phyloP scores from a whole-genome alignment of 1,140 invertebrate species.

The Reticulitermes speratus region DNA sequence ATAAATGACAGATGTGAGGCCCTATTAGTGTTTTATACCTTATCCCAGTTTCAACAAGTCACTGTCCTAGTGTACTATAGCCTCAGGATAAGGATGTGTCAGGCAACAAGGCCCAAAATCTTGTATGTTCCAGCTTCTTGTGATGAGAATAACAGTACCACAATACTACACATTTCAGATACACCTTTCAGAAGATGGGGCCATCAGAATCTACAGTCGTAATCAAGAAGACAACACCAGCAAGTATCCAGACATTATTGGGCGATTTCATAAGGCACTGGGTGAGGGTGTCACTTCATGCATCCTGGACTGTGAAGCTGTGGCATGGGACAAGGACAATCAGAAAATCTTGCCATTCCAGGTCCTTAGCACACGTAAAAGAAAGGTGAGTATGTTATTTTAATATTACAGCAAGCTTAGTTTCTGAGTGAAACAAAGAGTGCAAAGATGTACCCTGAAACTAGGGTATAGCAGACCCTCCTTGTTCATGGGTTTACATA shows the following conservation, averaged over 20 bases:
- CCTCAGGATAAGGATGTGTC: too few species aligned
- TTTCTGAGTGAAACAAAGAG: too few species aligned
- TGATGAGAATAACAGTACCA: too few species aligned
- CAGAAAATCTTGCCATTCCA: constrained; percentile 97
- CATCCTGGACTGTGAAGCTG: constrained; percentile 95
- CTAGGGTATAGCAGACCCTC: too few species aligned
- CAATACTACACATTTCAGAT: constrained; percentile 55
- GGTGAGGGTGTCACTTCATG: constrained; percentile 71
- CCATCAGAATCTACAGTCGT: constrained; percentile 85
- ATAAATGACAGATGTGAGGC: too few species aligned
- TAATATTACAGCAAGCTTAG: constrained; percentile 22
- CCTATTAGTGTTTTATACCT: too few species aligned
- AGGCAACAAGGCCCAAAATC: too few species aligned
- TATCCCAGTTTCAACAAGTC: too few species aligned
- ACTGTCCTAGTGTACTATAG: too few species aligned
- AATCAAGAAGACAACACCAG: constrained; percentile 98
- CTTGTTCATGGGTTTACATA: too few species aligned
- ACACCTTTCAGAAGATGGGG: constrained; percentile 67
- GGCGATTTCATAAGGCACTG: constrained; percentile 63
- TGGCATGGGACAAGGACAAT: constrained; percentile 91
- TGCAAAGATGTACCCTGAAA: too few species aligned
- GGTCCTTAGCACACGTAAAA: constrained; percentile 91
- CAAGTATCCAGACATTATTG: constrained; percentile 97
- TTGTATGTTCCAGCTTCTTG: too few species aligned
- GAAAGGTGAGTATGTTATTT: constrained; percentile 65